Percentiles rank a stretch among this genome's conserved stretches.
Conservation (phyloP, 2,113 vertebrate genomes). For the Apus apus region DNA sequence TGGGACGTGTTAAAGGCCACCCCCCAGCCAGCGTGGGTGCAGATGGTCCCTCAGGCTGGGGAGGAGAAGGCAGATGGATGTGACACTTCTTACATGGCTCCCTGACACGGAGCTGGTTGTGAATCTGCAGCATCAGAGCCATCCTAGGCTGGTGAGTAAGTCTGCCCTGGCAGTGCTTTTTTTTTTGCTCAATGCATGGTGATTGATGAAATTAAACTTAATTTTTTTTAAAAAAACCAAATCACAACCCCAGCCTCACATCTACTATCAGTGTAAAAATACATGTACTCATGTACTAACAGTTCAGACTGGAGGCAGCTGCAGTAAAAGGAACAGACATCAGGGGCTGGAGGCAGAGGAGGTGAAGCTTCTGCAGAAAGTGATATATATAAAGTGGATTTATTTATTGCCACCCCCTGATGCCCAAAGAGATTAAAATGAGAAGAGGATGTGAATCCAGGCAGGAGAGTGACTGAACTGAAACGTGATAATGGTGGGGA, state of each 20-base stretch:
- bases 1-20: neutral
- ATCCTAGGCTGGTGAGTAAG: neutral
- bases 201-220: neutral
- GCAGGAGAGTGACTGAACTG: neutral
- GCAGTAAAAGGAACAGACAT: neutral
- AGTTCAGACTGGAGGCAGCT: neutral
- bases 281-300: neutral
- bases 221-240: neutral
- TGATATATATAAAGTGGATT: neutral
- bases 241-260: neutral
- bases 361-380: neutral
- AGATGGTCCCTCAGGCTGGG: neutral
- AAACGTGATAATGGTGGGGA: neutral
- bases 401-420: rapidly evolving
- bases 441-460: neutral
- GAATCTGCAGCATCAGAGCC: neutral
- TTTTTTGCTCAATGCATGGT: neutral
- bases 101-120: neutral
- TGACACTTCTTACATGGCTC: neutral
- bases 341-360: neutral
- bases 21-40: neutral
- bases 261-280: neutral
- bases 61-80: neutral
- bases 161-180: neutral
- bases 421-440: neutral